phyloP scores from a whole-genome alignment of 2,113 vertebrate species.

The Odontesthes bonariensis region DNA sequence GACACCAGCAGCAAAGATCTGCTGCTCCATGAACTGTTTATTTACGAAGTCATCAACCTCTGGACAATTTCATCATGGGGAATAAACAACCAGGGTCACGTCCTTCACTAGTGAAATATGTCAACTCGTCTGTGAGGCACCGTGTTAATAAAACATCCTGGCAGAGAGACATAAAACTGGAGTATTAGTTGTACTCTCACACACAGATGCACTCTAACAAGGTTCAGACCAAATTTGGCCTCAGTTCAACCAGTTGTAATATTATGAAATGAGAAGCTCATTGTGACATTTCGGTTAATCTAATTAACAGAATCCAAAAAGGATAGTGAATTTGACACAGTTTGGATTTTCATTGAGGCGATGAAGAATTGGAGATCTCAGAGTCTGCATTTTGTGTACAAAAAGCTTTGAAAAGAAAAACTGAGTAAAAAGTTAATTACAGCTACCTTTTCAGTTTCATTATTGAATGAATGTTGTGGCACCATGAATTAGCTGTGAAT shows the following conservation, averaged over 20 bases:
- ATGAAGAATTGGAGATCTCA: constrained; percentile 9
- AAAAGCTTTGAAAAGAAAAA: constrained; percentile 2
- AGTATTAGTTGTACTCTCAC: constrained; percentile 67
- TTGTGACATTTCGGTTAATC: constrained; percentile 36
- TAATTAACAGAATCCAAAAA: constrained; percentile 48
- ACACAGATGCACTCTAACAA: constrained; percentile 41
- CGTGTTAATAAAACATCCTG: constrained; percentile 79
- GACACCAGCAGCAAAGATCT: constrained; percentile 59
- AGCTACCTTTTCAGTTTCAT: neutral
- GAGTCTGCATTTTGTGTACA: constrained; percentile 1
- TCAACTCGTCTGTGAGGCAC: constrained; percentile 72
- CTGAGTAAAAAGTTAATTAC: neutral
- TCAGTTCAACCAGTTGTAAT: constrained; percentile 16
- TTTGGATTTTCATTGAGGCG: constrained; percentile 35
- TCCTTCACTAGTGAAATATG: constrained; percentile 89
- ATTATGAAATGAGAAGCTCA: constrained; percentile 6
- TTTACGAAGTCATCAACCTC: constrained; percentile 87
- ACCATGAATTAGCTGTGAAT: neutral
- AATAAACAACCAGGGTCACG: constrained; percentile 87
- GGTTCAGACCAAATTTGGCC: constrained; percentile 45
- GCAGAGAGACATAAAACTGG: constrained; percentile 76
- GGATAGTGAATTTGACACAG: constrained; percentile 28
- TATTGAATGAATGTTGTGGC: neutral
- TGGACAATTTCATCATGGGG: constrained; percentile 87
- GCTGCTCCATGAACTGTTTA: constrained; percentile 81